Evolutionary conservation across 2,797 vertebrate species (phyloP), one percentile per base, ranked within the genome.

Genomic region (Ibycter americanus): DNA sequence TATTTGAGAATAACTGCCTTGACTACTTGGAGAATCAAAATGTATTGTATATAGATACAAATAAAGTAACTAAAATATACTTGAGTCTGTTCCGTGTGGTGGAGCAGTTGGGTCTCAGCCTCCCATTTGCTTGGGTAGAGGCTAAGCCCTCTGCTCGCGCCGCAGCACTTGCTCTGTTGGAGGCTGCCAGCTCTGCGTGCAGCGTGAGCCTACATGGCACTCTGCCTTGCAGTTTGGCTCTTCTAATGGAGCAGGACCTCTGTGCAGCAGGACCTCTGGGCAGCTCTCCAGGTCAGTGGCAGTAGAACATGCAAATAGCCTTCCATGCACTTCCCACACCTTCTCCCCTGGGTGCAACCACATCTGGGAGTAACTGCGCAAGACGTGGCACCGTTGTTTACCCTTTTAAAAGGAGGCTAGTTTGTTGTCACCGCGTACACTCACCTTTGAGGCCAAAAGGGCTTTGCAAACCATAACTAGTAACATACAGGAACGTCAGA

Each of bases 21-120:
- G 95, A 92, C 59, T 98, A 86, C 62, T 97, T 96, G 94, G 94
- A 97, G 78, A 96, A 97, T 97, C 91, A 86, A 95, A 96, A 44
- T 98, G 92, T 98, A 93, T 95, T 97, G 89, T 98, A 97, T 91
- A 95, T 98, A 97, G 93, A 88, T 94, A 70, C 72, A n/a, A 97
- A 97, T 98, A 98, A 98, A 98, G 92, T 81, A 83, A 97, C 91
- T 93, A 56, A 94, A 97, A 34, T 61, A 65, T 11, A 26, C 34
- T 8, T 15, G 67, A 59, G 87, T 87, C 52, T 59, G 0, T 81
- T 94, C 49, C 12, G 2, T 58, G 36, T 61, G 80, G 44, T 83
- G 68, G 68, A 70, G 73, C 85, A 90, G 58, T 42, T 62, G 18
- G 27, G 14, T 77, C 34, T 90, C 22, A 58, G 51, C 47, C 38